Evolutionary conservation across 2,113 vertebrate genomes (phyloP).

Genomic region (Lycaon pictus): DNA sequence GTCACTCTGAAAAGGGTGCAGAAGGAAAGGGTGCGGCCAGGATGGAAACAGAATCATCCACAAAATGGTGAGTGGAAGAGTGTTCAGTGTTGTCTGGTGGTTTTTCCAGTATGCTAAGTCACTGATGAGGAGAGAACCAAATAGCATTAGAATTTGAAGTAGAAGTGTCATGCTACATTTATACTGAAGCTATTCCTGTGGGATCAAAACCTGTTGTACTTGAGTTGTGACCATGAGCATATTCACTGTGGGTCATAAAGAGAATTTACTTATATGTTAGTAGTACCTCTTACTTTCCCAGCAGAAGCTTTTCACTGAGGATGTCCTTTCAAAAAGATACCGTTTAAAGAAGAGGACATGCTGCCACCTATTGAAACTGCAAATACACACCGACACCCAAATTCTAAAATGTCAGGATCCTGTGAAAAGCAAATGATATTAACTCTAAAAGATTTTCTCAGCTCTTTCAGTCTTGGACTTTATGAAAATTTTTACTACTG

Average conservation of each 20-base stretch:
- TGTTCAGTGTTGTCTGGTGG: background rate
- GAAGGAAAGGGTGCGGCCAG: background rate
- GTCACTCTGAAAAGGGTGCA: background rate
- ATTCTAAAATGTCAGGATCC: background rate
- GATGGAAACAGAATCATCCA: background rate
- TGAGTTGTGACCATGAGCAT: background rate
- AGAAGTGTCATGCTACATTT: background rate
- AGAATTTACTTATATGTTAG: too few species aligned
- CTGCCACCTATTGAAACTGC: constrained; percentile 68
- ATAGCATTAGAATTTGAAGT: background rate
- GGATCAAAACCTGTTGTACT: background rate
- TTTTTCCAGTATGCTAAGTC: background rate
- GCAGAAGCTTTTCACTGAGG: background rate
- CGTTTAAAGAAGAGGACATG: constrained; percentile 48
- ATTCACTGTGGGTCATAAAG: background rate
- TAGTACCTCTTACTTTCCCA: background rate
- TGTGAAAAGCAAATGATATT: background rate
- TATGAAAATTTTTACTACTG: background rate
- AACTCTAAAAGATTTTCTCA: background rate
- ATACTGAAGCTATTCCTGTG: background rate
- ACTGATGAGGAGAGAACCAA: background rate
- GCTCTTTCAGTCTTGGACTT: background rate
- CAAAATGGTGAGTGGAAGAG: background rate
- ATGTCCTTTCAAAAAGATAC: background rate
- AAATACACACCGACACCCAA: background rate